Evolutionary conservation across 2,888 invertebrate genomes (phyloP), one percentile per base, ranked within the genome.

Genomic region (Stenichneumon culpator): DNA sequence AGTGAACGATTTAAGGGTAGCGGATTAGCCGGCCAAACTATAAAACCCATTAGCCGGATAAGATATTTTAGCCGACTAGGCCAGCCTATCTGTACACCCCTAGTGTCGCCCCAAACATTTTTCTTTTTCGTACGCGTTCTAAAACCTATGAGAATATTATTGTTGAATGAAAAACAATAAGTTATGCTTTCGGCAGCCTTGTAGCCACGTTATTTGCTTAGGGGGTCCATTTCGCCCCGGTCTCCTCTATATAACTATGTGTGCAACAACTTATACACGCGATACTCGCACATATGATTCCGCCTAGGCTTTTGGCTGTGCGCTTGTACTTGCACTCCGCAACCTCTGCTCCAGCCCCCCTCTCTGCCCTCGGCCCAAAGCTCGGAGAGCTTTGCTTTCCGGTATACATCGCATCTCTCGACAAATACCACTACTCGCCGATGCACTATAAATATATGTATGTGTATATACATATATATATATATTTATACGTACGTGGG

Each of bases 211-310:
- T n/a, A n/a, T n/a, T n/a, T n/a, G n/a, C n/a, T n/a, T n/a, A n/a
- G n/a, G n/a, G n/a, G n/a, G n/a, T n/a, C n/a, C n/a, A n/a, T n/a
- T n/a, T n/a, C n/a, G n/a, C n/a, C n/a, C n/a, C n/a, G n/a, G n/a
- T n/a, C n/a, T n/a, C n/a, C n/a, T n/a, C n/a, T 47, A 54, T 60
- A 60, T 60, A 57, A 11, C 72, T 68, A 70, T 44, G 28, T 54
- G 68, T 57, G 36, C 81, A 57, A 54, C 28, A 52, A 19, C 52
- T n/a, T 60, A 63, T 63, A 63, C 28, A 32, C 14, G 28, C 60
- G 32, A 63, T 25, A 79, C 80, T 78, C 60, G 60, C 70, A 44
- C 72, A 73, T 74, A 73, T 75, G 25, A 75, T 82, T 52, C 25
- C 25, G 63, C 47, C 69, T 69, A 60, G 32, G 50, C 75, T 22